Percentiles rank a stretch among this genome's conserved stretches.
Conservation (phyloP, 1,140 invertebrate genomes). For the Marisa cornuarietis region DNA sequence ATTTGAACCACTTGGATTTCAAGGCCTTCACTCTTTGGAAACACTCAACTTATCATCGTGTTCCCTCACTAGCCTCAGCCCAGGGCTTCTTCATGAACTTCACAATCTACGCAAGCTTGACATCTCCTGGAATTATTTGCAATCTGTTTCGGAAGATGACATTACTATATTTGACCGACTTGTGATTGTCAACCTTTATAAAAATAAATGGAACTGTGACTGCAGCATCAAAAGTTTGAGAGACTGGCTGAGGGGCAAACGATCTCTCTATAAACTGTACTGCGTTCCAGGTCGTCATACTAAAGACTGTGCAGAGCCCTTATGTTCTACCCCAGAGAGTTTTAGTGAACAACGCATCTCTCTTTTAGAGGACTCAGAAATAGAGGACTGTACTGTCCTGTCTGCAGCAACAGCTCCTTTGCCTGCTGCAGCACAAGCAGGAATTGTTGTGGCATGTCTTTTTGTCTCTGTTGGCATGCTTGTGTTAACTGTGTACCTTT, state of each 20-base stretch:
- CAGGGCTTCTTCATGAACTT: constrained; percentile 32
- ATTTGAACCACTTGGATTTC: constrained; percentile 34
- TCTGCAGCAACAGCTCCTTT: not conserved
- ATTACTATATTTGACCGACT: constrained; percentile 35
- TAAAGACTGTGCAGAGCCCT: constrained; percentile 29
- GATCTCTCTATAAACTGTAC: constrained; percentile 17
- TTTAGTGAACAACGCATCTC: constrained; percentile 21
- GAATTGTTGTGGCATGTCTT: constrained; percentile 36
- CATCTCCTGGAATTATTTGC: constrained; percentile 44
- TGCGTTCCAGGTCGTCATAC: constrained; percentile 19
- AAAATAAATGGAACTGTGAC: constrained; percentile 52
- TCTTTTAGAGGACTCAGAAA: constrained; percentile 25
- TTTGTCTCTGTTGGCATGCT: constrained; percentile 29
- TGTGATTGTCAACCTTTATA: constrained; percentile 30
- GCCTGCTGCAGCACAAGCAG: constrained; percentile 34
- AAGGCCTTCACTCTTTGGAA: constrained; percentile 37
- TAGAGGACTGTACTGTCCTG: constrained; percentile 28
- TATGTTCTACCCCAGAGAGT: constrained; percentile 31
- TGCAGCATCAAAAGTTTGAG: constrained; percentile 46
- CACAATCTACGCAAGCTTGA: constrained; percentile 38
- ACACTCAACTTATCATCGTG: constrained; percentile 48
- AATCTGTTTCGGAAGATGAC: constrained; percentile 37
- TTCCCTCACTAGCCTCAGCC: constrained; percentile 28
- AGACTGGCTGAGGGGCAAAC: constrained; percentile 34
- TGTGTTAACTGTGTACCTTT: constrained; percentile 35